Evolutionary conservation across 2,113 vertebrate genomes (phyloP).

Genomic region (Mustela nigripes): DNA sequence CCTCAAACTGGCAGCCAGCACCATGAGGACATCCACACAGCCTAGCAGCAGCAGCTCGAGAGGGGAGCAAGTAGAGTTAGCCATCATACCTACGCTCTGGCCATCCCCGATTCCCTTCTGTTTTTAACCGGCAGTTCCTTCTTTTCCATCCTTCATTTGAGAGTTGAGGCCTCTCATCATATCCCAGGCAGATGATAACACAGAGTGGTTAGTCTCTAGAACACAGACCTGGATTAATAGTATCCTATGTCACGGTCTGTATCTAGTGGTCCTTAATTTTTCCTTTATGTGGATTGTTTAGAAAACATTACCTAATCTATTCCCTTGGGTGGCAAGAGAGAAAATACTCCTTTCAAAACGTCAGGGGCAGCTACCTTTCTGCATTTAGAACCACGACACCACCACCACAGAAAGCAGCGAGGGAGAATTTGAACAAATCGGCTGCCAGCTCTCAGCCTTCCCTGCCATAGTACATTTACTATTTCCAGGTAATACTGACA

Average conservation of each 20-base stretch:
- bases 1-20: background rate
- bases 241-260: background rate
- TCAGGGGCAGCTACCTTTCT: background rate
- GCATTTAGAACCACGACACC: background rate
- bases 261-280: background rate
- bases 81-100: background rate
- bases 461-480: background rate
- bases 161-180: background rate
- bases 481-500: background rate
- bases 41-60: background rate
- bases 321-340: background rate
- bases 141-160: background rate
- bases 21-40: background rate
- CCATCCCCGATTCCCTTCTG: background rate
- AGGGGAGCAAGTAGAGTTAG: background rate
- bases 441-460: background rate
- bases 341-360: background rate
- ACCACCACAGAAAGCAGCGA: background rate
- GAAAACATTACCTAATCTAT: background rate
- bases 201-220: background rate
- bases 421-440: background rate
- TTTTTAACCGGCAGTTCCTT: background rate
- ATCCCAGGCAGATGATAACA: background rate
- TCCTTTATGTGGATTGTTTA: constrained; percentile 2
- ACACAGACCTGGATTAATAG: background rate